Conservation (phyloP, 2,888 invertebrate genomes). For the Microplitis manilae region DNA sequence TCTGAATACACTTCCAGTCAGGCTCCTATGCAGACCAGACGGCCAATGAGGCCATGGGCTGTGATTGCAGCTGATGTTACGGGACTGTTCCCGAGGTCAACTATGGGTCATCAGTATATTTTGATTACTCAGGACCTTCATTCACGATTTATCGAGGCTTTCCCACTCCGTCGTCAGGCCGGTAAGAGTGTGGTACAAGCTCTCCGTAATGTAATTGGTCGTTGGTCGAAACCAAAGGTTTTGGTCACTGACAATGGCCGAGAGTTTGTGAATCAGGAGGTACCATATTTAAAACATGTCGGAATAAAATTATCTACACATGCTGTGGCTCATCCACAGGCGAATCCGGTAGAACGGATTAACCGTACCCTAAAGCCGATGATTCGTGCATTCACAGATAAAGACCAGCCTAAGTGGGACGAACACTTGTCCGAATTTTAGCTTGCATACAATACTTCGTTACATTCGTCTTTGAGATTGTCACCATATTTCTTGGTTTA, state of each 20-base stretch:
- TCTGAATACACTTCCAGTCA: too few species aligned
- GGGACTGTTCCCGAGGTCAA: neutral
- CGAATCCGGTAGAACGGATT: constrained; percentile 10
- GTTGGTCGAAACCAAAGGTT: neutral
- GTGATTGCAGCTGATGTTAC: too few species aligned
- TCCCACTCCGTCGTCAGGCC: neutral
- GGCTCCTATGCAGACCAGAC: too few species aligned
- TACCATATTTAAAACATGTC: neutral
- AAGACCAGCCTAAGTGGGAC: constrained; percentile 6
- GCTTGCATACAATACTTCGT: neutral
- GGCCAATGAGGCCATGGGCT: too few species aligned
- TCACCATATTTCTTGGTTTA: too few species aligned
- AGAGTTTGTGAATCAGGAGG: neutral
- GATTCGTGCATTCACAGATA: constrained; percentile 4
- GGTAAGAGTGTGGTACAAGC: neutral
- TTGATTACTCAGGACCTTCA: neutral
- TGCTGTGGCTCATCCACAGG: neutral
- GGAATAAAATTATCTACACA: neutral
- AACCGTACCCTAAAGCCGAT: constrained; percentile 17
- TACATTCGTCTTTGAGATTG: neutral
- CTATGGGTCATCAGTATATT: neutral
- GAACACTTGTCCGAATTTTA: neutral
- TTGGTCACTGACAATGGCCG: neutral
- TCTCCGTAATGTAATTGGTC: neutral
- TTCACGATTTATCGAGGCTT: neutral